phyloP scores from a whole-genome alignment of 2,797 vertebrate species.

The Amazona ochrocephala region DNA sequence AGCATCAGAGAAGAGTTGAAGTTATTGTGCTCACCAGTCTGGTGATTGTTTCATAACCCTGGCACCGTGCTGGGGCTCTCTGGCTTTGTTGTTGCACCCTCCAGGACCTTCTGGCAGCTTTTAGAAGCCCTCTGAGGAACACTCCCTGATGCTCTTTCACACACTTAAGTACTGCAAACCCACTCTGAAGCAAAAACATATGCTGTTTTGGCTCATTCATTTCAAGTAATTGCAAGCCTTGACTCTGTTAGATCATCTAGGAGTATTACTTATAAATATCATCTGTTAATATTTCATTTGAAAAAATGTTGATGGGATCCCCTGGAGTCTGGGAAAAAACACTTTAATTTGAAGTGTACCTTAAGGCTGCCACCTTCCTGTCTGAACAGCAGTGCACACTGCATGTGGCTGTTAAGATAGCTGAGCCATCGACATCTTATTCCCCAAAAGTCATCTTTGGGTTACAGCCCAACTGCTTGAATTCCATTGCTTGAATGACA shows the following conservation, averaged over 20 bases:
- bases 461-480: neutral
- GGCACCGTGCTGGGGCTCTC: neutral
- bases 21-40: neutral
- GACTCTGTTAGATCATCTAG: conserved; percentile 17
- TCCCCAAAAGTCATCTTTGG: neutral
- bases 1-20: neutral
- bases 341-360: neutral
- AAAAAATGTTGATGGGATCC: conserved; percentile 38
- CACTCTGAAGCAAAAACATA: rapidly evolving
- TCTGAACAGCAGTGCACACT: neutral
- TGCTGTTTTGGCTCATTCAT: neutral
- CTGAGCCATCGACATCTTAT: neutral
- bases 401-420: neutral
- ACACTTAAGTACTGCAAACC: neutral
- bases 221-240: conserved; percentile 16
- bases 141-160: neutral
- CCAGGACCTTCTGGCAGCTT: conserved; percentile 42
- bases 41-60: conserved; percentile 34
- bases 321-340: neutral
- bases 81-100: neutral
- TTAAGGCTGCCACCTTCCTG: neutral
- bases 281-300: conserved; percentile 38
- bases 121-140: conserved; percentile 38
- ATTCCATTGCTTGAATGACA: neutral
- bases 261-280: conserved; percentile 39